Base-by-base conservation (phyloP, 2,797 vertebrate genomes). In the Microchirus variegatus region DNA sequence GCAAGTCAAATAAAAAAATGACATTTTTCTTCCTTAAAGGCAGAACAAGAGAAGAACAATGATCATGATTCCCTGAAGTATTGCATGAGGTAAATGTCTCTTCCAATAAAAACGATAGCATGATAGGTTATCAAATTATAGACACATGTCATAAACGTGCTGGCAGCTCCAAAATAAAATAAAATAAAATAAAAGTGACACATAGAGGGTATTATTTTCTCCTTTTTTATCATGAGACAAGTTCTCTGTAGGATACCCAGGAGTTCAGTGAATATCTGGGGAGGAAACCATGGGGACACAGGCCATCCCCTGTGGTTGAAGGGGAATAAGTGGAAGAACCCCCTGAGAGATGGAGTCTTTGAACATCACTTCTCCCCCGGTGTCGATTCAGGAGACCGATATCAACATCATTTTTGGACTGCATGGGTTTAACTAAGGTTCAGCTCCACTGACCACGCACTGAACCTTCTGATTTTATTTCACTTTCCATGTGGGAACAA, bases 391-490 rank as follows among this genome's bases (percentile, higher is more conserved):
- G 63, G 76, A 79, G 76, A 35, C 40, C 0, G 48, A 70, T 75
- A 82, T 83, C 82, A 81, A 63, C 80, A 72, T 71, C 40, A 12
- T 62, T 63, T 63, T 63, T 63, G 64, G 84, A 87, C 70, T 64
- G n/a, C n/a, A n/a, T n/a, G 67, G 78, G 81, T 87, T 62, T 35
- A 74, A 77, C 49, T 73, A 38, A 73, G 66, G 53, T 18, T 1
- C 68, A 37, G 66, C 66, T 64, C 56, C 67, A 54, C 62, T 26
- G 63, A 65, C 67, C 70, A 45, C 67, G 73, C 71, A 83, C 87
- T 84, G 83, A 74, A 67, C 60, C 77, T 40, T 35, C 71, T 87
- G 87, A 87, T 62, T 81, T 86, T 86, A 51, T 84, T 81, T 82
- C 77, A 82, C 59, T 73, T 71, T 74, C 84, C 84, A 81, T 56